Percentiles rank a stretch among this genome's conserved stretches.
Conservation (phyloP, 1,140 invertebrate genomes). For the Nebria ingens region DNA sequence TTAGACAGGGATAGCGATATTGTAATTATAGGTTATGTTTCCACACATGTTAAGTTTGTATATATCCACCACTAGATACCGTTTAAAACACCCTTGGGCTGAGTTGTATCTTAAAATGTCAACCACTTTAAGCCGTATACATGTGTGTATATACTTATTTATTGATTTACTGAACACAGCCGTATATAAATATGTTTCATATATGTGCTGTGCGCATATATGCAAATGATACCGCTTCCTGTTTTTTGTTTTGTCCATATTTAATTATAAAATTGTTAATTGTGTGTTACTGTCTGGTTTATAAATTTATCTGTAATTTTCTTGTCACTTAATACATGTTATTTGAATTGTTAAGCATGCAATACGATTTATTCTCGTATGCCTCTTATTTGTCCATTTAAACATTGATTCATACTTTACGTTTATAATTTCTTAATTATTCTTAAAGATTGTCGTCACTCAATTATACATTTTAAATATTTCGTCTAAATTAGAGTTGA, state of each 20-base stretch:
- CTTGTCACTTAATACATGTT: background rate
- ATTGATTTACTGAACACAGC: constrained; percentile 4
- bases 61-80: background rate
- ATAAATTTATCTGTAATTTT: constrained; percentile 5
- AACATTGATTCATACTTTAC: too few relatives aligned
- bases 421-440: too few relatives aligned
- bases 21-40: background rate
- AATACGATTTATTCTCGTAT: too few relatives aligned
- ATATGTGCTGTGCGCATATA: background rate
- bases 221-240: constrained; percentile 2
- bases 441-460: too few relatives aligned
- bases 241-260: background rate
- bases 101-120: background rate
- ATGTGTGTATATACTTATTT: background rate
- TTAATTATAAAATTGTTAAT: background rate
- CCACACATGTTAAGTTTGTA: background rate
- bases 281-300: constrained; percentile 5
- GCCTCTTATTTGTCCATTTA: too few relatives aligned
- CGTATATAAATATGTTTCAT: background rate
- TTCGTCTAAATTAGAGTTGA: too few relatives aligned
- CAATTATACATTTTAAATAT: too few relatives aligned
- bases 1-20: too few relatives aligned
- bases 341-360: too few relatives aligned
- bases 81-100: background rate
- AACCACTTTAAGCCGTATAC: background rate